Base-by-base conservation (phyloP, 2,113 vertebrate species). In the Eclectus roratus region DNA sequence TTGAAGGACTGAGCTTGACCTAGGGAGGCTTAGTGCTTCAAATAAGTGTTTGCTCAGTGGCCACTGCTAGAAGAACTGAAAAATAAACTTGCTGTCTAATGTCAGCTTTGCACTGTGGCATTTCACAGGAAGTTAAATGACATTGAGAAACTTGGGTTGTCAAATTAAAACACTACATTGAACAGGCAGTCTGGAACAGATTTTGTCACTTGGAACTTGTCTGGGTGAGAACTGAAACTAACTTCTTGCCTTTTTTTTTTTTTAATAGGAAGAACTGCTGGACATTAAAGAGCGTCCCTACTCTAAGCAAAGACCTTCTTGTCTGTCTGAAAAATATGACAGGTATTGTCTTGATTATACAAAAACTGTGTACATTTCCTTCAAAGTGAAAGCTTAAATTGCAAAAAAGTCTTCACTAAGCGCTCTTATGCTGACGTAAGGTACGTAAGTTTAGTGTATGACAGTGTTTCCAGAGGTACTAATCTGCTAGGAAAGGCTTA, bases 261-360 rank as follows among this genome's bases (percentile, higher is more conserved):
- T 94, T 95, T 37, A 37, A 23, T 96, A 99, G 99, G 99, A 99
- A 94, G 98, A 99, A 71, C 98, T 99, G 89, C 98, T 99, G 97
- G 98, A 99, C 97, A 99, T 99, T 95, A 99, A 99, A 95, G 98
- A 99, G 94, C 97, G 98, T 55, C 99, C 99, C 13, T 96, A 99
- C 95, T 99, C 99, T 60, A 99, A 99, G 94, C 98, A 99, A 96
- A 99, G 99, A 88, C 99, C 99, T 60, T 98, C 99, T 11, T 99
- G 99, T 98, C 99, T 99, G 69, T 99, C 98, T 61, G 99, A 99
- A 89, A 99, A 99, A 98, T 99, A 99, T 82, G 99, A 99, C 99
- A 99, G 99, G 99, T 99, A 98, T 96, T 72, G 86, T 64, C 31
- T 84, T 55, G 9, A 10, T 84, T 74, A 33, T 72, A 17, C 17